A percentile compares a stretch with the other conserved stretches of the same genome.
Evolutionary conservation across 2,888 invertebrate genomes (phyloP).

Genomic region (Lithophane semibrunnea): DNA sequence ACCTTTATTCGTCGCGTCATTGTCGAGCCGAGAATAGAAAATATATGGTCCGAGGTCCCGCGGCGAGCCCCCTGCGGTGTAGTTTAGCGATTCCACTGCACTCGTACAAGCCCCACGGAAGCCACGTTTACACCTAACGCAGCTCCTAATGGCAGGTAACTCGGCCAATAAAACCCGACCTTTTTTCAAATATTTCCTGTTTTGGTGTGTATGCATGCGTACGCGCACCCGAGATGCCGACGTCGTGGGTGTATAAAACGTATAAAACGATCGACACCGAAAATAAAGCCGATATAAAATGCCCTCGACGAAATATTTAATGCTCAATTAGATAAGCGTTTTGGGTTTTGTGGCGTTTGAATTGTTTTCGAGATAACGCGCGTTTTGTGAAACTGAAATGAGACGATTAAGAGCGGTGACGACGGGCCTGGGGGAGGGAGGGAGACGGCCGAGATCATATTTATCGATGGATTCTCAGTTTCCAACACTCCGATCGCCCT

Average conservation of each 20-base stretch:
- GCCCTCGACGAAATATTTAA: conserved; percentile 90
- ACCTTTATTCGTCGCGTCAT: conserved; percentile 84
- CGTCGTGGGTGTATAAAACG: conserved; percentile 89
- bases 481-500: conserved; percentile 70
- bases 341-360: conserved; percentile 88
- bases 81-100: conserved; percentile 81
- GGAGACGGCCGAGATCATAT: conserved; percentile 67
- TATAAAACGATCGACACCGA: conserved; percentile 86
- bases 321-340: conserved; percentile 90
- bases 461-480: conserved; percentile 72
- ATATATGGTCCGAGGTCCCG: conserved; percentile 86
- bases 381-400: conserved; percentile 83
- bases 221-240: conserved; percentile 85
- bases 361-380: conserved; percentile 86
- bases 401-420: conserved; percentile 71
- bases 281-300: conserved; percentile 89
- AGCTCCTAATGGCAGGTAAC: conserved; percentile 89
- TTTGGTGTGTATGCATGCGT: conserved; percentile 84
- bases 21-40: conserved; percentile 87
- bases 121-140: conserved; percentile 89
- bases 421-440: conserved; percentile 47
- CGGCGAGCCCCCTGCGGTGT: conserved; percentile 83
- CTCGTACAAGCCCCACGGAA: conserved; percentile 83
- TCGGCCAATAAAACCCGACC: conserved; percentile 88
- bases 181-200: conserved; percentile 89